Conservation (phyloP, 2,888 invertebrate species). For the Trissolcus japonicus region DNA sequence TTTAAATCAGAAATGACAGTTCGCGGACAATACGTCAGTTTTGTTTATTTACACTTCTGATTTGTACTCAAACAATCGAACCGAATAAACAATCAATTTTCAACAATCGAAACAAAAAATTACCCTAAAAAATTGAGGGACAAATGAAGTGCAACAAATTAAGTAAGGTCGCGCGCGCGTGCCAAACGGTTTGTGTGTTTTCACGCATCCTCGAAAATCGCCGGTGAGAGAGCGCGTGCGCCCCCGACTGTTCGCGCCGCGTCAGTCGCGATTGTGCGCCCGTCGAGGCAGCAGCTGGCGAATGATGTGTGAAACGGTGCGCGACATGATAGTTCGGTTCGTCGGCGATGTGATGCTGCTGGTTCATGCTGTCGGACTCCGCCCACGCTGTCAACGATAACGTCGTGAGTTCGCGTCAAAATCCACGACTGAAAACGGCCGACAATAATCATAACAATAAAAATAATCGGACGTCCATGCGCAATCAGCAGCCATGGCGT, state of each 20-base stretch:
- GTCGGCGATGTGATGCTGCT: constrained; percentile 24
- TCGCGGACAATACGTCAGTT: too few species aligned
- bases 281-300: constrained; percentile 33
- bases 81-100: too few species aligned
- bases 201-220: constrained; percentile 29
- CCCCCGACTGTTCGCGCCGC: constrained; percentile 8
- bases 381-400: constrained; percentile 17
- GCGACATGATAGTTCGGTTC: constrained; percentile 46
- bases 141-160: too few species aligned
- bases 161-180: too few species aligned
- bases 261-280: constrained; percentile 49
- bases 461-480: constrained; percentile 62
- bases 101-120: too few species aligned
- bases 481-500: constrained; percentile 82
- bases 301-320: constrained; percentile 47
- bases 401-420: constrained; percentile 34
- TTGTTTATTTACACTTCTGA: too few species aligned
- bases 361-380: constrained; percentile 4
- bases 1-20: too few species aligned
- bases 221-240: constrained; percentile 16
- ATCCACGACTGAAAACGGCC: constrained; percentile 14
- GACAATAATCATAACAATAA: constrained; percentile 8
- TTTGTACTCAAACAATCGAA: too few species aligned
- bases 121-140: too few species aligned
- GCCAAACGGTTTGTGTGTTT: not conserved